phyloP scores from a whole-genome alignment of 2,888 invertebrate genomes.

The Agrilus mali region DNA sequence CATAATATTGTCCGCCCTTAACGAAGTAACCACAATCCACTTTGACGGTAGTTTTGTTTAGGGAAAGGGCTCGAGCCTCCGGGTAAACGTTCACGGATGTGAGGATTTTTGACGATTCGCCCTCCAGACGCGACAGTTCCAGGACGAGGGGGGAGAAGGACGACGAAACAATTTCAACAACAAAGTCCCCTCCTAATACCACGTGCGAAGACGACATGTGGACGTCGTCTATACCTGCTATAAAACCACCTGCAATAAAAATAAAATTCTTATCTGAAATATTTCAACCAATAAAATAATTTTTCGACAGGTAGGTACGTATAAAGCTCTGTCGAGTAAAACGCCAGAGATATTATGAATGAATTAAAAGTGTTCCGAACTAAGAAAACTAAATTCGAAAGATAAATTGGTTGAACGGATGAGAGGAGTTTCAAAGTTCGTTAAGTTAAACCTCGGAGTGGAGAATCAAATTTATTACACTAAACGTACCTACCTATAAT shows the following conservation, averaged over 20 bases:
- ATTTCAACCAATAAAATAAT: no score
- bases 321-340: no score
- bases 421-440: no score
- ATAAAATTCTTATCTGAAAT: neutral
- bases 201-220: constrained; percentile 57
- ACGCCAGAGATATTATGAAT: no score
- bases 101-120: constrained; percentile 26
- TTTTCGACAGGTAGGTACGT: no score
- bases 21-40: constrained; percentile 62
- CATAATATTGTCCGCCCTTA: constrained; percentile 52
- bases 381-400: no score
- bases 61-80: constrained; percentile 27
- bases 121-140: constrained; percentile 35
- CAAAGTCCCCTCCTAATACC: constrained; percentile 68
- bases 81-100: constrained; percentile 30
- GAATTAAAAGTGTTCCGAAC: no score
- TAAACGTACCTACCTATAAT: no score
- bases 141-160: constrained; percentile 30
- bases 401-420: no score
- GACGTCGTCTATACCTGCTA: constrained; percentile 25
- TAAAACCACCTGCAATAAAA: constrained; percentile 25
- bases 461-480: no score
- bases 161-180: constrained; percentile 47
- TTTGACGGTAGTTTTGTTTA: constrained; percentile 29
- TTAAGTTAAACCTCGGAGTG: no score